Conservation (phyloP, 2,797 vertebrate genomes). For the Numenius phaeopus region DNA sequence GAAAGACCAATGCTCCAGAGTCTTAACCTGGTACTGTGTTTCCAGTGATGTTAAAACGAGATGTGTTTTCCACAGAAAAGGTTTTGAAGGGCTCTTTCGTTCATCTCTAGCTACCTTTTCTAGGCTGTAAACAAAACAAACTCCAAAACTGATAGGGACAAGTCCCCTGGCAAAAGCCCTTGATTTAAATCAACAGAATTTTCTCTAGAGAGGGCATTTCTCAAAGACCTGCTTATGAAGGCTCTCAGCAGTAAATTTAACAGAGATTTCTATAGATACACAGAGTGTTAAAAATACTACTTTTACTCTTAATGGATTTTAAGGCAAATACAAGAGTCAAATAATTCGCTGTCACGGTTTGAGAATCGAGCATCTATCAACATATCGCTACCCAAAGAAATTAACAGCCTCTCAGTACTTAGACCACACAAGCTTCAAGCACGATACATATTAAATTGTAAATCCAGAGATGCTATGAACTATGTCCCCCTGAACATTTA, state of each 20-base stretch:
- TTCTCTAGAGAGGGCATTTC: neutral
- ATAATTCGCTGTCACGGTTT: neutral
- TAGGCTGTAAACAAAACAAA: neutral
- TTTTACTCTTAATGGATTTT: neutral
- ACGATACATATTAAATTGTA: neutral
- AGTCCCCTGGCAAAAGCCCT: neutral
- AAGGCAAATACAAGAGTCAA: neutral
- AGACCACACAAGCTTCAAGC: neutral
- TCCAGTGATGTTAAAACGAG: constrained; percentile 9
- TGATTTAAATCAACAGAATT: neutral
- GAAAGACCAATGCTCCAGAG: constrained; percentile 55
- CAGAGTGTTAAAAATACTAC: accelerated
- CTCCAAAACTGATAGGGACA: neutral
- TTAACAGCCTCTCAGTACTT: neutral
- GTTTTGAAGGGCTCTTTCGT: neutral
- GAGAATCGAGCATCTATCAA: neutral
- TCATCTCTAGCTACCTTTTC: neutral
- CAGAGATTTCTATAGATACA: neutral
- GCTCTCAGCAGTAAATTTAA: neutral
- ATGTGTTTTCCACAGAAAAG: neutral
- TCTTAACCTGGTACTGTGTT: constrained; percentile 43
- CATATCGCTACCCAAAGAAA: neutral
- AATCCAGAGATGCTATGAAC: neutral
- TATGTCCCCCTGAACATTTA: neutral
- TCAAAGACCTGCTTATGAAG: neutral